Conservation (phyloP, 2,113 vertebrate genomes). For the Ochotona curzoniae region DNA sequence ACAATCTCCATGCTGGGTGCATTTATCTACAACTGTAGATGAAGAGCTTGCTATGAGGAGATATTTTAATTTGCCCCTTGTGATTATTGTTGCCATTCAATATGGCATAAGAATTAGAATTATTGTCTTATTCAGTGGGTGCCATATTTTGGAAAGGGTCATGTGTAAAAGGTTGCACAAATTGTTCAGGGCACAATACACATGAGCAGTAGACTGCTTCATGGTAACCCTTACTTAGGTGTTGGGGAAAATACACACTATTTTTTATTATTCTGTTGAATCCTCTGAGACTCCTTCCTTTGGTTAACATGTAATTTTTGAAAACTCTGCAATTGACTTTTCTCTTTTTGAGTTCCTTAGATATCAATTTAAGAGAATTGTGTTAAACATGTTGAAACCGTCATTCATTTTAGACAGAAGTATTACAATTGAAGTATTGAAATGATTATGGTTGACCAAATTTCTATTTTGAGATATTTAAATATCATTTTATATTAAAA, state of each 20-base stretch:
- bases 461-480: not conserved
- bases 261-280: not conserved
- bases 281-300: not conserved
- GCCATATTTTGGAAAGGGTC: not conserved
- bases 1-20: not conserved
- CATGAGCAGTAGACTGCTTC: not conserved
- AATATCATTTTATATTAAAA: conserved; percentile 31
- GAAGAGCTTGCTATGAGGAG: not conserved
- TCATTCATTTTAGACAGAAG: conserved; percentile 20
- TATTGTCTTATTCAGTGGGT: not conserved
- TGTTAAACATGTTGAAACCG: not conserved
- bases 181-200: not conserved
- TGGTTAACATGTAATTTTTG: not conserved
- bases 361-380: not conserved
- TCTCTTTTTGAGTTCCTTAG: conserved; percentile 1
- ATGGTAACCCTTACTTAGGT: not conserved
- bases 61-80: not conserved
- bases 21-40: not conserved
- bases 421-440: not conserved
- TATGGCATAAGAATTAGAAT: no score
- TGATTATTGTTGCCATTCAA: not conserved
- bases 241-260: not conserved
- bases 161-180: not conserved
- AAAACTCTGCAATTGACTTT: not conserved
- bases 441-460: not conserved